These are phyloP conservation scores for Heliornis fulica DNA, from an alignment of 2,113 vertebrate species.

Conservation along the genomic window DNA sequence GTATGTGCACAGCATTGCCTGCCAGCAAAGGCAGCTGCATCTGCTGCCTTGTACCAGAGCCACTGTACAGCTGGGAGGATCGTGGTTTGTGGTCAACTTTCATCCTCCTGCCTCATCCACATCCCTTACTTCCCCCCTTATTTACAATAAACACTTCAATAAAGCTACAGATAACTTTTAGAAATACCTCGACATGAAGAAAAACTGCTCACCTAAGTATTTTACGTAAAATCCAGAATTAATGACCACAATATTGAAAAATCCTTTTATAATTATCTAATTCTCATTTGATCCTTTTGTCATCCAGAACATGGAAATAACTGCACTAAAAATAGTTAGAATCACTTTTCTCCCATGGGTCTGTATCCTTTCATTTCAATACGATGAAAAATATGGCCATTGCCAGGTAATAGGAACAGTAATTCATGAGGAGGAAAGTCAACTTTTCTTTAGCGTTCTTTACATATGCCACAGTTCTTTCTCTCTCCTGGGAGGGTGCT, in stretches of 20 bases:
- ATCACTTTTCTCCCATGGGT: neutral
- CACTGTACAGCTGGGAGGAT: neutral
- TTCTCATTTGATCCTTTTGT: slow-evolving; percentile 5
- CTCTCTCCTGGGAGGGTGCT: slow-evolving; percentile 8
- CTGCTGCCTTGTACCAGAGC: neutral
- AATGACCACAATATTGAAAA: neutral
- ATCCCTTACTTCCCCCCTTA: neutral
- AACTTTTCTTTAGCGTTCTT: slow-evolving; percentile 7
- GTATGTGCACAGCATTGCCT: fast-evolving
- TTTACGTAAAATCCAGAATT: slow-evolving; percentile 15
- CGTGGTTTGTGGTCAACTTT: neutral
- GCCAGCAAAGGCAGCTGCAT: neutral
- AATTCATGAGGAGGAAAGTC: slow-evolving; percentile 15
- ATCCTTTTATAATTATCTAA: neutral
- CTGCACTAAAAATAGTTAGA: slow-evolving; percentile 35
- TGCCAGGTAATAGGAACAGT: slow-evolving; percentile 6
- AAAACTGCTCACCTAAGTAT: neutral
- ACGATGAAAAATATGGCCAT: neutral
- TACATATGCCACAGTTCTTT: neutral
- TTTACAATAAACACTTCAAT: neutral
- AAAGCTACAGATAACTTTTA: neutral
- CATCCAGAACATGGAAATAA: slow-evolving; percentile 17
- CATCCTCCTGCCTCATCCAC: neutral
- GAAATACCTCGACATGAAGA: neutral
- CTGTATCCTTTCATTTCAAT: slow-evolving; percentile 50